phyloP scores from a whole-genome alignment of 1,140 invertebrate genomes.

The Trichoplusia ni region DNA sequence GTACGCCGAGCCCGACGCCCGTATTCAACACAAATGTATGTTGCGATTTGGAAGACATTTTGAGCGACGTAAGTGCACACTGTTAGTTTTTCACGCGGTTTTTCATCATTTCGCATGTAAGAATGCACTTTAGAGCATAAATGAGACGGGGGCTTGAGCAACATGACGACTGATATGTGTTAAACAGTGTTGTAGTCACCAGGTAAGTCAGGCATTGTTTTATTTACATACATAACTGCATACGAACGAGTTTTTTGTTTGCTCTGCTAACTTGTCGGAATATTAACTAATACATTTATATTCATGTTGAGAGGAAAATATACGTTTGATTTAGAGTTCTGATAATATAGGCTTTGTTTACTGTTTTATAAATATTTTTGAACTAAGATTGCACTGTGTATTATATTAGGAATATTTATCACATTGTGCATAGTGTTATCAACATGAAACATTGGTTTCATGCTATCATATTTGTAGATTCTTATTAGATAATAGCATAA shows the following conservation, averaged over 20 bases:
- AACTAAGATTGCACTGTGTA: background rate
- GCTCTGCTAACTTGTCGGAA: constrained; percentile 7
- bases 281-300: background rate
- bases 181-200: background rate
- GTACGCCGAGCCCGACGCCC: constrained; percentile 63
- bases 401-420: background rate
- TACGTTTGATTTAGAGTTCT: background rate
- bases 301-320: background rate
- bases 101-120: constrained; percentile 20
- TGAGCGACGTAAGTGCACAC: constrained; percentile 73
- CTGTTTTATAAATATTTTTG: background rate
- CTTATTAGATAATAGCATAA: background rate
- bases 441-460: constrained; percentile 2
- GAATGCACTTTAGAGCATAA: constrained; percentile 18
- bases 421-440: background rate
- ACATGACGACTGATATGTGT: background rate
- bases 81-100: constrained; percentile 26
- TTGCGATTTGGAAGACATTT: constrained; percentile 77
- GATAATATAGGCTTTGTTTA: background rate
- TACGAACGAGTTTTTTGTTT: constrained; percentile 24
- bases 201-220: constrained; percentile 12
- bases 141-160: background rate
- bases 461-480: background rate
- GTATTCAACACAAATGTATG: constrained; percentile 65
- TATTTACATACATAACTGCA: constrained; percentile 22